A percentile compares a stretch with the other conserved stretches of the same genome.
Conservation (phyloP, 2,113 vertebrate species). For the Pionites leucogaster region DNA sequence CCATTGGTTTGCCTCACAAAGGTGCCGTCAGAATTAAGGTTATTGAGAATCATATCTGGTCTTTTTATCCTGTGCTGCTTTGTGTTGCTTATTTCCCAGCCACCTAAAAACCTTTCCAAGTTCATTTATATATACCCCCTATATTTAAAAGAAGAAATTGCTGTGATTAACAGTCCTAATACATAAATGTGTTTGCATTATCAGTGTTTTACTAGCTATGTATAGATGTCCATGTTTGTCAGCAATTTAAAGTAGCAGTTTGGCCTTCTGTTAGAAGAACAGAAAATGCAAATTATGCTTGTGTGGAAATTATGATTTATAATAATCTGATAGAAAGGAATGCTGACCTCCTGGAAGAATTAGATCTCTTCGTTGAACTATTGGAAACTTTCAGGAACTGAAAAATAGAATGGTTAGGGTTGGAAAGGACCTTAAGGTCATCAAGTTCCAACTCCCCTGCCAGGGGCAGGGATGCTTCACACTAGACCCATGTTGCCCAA, state of each 20-base stretch:
- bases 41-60: background rate
- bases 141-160: background rate
- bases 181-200: background rate
- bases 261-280: background rate
- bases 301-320: background rate
- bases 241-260: background rate
- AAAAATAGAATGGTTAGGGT: background rate
- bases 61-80: background rate
- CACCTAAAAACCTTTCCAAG: background rate
- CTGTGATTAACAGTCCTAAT: background rate
- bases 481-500: background rate
- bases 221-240: background rate
- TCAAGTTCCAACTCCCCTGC: background rate
- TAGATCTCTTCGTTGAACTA: background rate
- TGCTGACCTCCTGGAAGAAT: background rate
- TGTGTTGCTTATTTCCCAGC: background rate
- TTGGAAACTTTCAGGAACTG: background rate
- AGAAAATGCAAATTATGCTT: background rate
- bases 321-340: background rate
- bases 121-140: background rate
- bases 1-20: background rate
- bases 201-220: background rate
- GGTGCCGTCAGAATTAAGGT: background rate
- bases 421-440: background rate
- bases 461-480: background rate